Conservation (phyloP, 2,888 invertebrate species). For the Pinctada fucata region DNA sequence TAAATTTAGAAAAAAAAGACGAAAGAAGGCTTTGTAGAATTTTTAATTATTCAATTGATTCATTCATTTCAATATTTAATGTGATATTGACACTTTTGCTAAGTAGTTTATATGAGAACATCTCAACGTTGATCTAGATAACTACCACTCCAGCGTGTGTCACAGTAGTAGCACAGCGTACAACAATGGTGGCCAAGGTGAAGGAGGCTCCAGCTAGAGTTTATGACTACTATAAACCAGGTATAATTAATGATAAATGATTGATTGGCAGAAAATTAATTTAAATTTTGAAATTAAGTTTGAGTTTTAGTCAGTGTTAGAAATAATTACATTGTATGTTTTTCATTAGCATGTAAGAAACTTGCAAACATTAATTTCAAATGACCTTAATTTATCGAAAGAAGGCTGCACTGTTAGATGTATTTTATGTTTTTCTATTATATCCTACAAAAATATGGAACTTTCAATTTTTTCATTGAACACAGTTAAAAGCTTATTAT, state of each 20-base stretch:
- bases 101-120: background rate
- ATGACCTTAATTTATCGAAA: too few species aligned
- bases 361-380: background rate
- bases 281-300: too few species aligned
- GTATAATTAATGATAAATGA: background rate
- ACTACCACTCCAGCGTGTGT: constrained; percentile 4
- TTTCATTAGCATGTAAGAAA: background rate
- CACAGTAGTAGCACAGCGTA: constrained; percentile 7
- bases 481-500: too few species aligned
- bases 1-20: too few species aligned
- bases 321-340: background rate
- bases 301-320: too few species aligned
- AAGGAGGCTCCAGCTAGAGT: constrained; percentile 10
- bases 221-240: constrained; percentile 25
- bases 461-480: too few species aligned
- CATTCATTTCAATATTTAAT: background rate
- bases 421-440: too few species aligned
- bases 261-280: too few species aligned
- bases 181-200: constrained; percentile 13
- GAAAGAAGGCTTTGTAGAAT: too few species aligned
- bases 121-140: constrained; percentile 1
- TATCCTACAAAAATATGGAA: too few species aligned
- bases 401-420: too few species aligned
- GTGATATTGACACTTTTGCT: background rate
- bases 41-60: too few species aligned